Evolutionary conservation across 92 coral and sea anemone species (phyloP).

Genomic region (Phenganax subtilis): DNA sequence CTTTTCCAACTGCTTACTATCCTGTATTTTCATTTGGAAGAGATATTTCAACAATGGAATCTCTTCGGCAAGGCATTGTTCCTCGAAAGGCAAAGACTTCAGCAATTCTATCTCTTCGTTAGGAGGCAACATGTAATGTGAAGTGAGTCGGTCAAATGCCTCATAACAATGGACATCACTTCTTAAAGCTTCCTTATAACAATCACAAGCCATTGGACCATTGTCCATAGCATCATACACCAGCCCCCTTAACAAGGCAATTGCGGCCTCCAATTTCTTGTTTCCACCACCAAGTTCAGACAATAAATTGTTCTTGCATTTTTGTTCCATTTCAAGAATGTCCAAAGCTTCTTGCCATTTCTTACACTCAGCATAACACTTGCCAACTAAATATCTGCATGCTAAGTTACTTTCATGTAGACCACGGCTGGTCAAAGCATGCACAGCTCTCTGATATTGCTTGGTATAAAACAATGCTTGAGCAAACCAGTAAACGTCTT

Average conservation of each 20-base stretch:
- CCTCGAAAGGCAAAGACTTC: slow-evolving; percentile 68
- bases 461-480: slow-evolving; percentile 81
- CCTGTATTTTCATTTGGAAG: slow-evolving; percentile 76
- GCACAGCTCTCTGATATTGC: slow-evolving; percentile 83
- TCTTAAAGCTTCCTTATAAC: slow-evolving; percentile 78
- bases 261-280: slow-evolving; percentile 84
- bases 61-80: slow-evolving; percentile 86
- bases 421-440: slow-evolving; percentile 71
- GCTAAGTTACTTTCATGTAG: slow-evolving; percentile 75
- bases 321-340: slow-evolving; percentile 68
- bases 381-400: slow-evolving; percentile 86
- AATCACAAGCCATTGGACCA: slow-evolving; percentile 84
- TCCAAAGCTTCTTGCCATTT: slow-evolving; percentile 96
- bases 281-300: slow-evolving; percentile 54
- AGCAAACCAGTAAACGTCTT: slow-evolving; percentile 97
- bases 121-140: slow-evolving; percentile 93
- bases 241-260: slow-evolving; percentile 69
- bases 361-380: slow-evolving; percentile 88
- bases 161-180: slow-evolving; percentile 93
- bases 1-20: slow-evolving; percentile 65
- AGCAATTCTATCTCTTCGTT: slow-evolving; percentile 72
- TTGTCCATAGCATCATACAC: slow-evolving; percentile 94
- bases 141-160: slow-evolving; percentile 88
- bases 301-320: slow-evolving; percentile 63
- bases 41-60: slow-evolving; percentile 69